Base-by-base conservation (phyloP, 2,888 invertebrate genomes). In the Argyresthia goedartella region DNA sequence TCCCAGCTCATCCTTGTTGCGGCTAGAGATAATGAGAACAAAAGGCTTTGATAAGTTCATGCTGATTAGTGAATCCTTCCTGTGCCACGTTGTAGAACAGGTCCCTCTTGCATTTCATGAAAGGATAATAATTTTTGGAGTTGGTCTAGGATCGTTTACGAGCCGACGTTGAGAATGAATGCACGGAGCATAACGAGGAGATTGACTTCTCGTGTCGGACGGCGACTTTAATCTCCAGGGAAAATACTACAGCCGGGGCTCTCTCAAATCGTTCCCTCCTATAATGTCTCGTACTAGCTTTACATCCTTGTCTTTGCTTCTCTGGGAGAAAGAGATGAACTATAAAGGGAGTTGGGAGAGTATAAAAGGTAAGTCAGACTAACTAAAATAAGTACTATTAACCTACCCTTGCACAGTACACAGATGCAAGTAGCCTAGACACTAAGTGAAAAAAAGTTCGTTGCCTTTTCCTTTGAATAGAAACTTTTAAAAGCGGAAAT, bases 111-210 rank as follows among this genome's bases (percentile, higher is more conserved):
- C 59, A 44, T 44, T 55, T 54, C 56, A 35, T 62, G 59, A 59
- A 57, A 61, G 59, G 59, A 60, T 60, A 59, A 63, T 61, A 58
- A n/a, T 60, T 61, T 57, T 56, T 48, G 36, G 59, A 63, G 59
- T 62, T 61, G 58, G 55, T 58, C 54, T 54, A 52, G 54, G 60
- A 60, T 62, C 60, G 61, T 63, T 63, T 58, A 61, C 59, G 56
- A 58, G 62, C 58, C 60, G 57, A 59, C 61, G 59, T 58, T 50
- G 57, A 34, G 60, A 59, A 58, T 56, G 55, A 60, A 60, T 60
- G 63, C 64, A 61, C 54, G 55, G 57, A 54, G 60, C 60, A 60
- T 67, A 67, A 67, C 66, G 64, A 66, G 59, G 60, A 62, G 67
- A 69, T 71, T 69, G 66, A 71, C 68, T 71, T 58, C 61, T 62